These are phyloP conservation scores for Otocyon megalotis DNA, from an alignment of 2,113 vertebrate species.

Conservation along the genomic window DNA sequence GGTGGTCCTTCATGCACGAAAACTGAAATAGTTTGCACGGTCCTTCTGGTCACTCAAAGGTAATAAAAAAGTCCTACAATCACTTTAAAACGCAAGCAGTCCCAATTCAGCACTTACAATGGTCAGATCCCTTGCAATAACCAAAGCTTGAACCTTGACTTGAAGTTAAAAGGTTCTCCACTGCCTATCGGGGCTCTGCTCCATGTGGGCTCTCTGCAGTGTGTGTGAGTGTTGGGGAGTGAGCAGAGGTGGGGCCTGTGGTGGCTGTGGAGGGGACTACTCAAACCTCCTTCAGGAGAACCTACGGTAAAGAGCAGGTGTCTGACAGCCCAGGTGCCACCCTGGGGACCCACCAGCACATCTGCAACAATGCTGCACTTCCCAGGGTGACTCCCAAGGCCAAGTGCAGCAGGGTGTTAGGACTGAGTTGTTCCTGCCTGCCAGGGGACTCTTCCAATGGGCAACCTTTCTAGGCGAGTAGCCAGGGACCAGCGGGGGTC, in stretches of 20 bases:
- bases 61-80: neutral
- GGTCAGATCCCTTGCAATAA: neutral
- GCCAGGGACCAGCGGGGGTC: rapidly evolving
- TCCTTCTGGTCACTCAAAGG: neutral
- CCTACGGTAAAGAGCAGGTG: neutral
- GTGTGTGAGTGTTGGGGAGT: neutral
- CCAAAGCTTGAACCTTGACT: neutral
- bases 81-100: neutral
- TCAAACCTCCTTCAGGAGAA: neutral
- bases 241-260: neutral
- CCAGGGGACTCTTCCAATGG: neutral
- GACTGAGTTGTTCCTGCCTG: neutral
- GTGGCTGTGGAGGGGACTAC: neutral
- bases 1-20: neutral
- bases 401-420: neutral
- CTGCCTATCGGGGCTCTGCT: neutral
- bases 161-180: neutral
- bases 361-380: rapidly evolving
- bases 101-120: neutral
- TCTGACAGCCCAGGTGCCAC: neutral
- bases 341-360: neutral
- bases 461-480: neutral
- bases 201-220: neutral
- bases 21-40: neutral
- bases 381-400: neutral